These are phyloP conservation scores for Julus scandinavius DNA, from an alignment of 2,888 invertebrate genomes.

Conservation along the genomic window DNA sequence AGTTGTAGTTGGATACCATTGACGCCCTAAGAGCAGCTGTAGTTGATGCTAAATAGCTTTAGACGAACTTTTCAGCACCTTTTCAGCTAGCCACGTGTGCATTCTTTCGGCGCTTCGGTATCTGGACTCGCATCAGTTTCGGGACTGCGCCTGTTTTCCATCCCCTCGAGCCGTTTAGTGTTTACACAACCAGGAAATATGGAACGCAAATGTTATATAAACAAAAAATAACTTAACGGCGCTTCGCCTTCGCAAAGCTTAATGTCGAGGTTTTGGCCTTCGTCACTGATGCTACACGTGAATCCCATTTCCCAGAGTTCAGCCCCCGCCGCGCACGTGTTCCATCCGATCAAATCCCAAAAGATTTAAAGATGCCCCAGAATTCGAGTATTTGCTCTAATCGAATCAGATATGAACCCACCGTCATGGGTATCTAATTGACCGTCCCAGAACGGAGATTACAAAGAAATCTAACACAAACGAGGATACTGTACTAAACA, in stretches of 20 bases:
- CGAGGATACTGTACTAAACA: neutral
- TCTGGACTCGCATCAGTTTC: neutral
- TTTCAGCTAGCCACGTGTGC: slow-evolving; percentile 18
- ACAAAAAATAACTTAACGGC: slow-evolving; percentile 34
- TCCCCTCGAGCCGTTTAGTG: neutral
- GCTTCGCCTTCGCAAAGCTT: slow-evolving; percentile 8
- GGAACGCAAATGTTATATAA: slow-evolving; percentile 25
- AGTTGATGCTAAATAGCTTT: too few relatives aligned
- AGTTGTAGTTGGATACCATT: too few relatives aligned
- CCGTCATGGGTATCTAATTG: neutral
- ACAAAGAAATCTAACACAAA: neutral
- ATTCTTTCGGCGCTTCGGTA: neutral
- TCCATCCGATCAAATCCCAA: neutral
- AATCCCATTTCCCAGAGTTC: neutral
- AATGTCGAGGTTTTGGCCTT: slow-evolving; percentile 35
- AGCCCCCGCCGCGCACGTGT: neutral
- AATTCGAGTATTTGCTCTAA: neutral
- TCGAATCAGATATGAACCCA: neutral
- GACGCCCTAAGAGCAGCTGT: too few relatives aligned
- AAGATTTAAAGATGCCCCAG: neutral
- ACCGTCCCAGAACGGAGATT: neutral
- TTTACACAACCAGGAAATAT: slow-evolving; percentile 16
- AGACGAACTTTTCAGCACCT: too few relatives aligned
- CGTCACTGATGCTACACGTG: neutral
- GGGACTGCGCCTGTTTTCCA: neutral